Conservation (phyloP, 2,113 vertebrate species). For the Lophotis ruficrista region DNA sequence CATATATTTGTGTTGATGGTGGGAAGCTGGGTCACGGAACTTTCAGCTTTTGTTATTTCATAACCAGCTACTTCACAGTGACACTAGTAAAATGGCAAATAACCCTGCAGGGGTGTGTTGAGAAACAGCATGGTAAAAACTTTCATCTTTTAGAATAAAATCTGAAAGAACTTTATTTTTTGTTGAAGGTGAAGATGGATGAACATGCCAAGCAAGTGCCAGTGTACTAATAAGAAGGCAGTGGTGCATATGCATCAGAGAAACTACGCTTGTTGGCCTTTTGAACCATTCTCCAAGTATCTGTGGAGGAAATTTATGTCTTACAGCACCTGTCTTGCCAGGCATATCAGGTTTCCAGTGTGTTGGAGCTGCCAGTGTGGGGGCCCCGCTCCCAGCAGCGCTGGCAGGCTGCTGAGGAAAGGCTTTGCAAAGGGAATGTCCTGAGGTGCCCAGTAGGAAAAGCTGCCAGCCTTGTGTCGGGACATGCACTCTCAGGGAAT, state of each 20-base stretch:
- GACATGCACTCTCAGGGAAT: background rate
- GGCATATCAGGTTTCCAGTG: background rate
- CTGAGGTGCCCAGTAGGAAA: background rate
- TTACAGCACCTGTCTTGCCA: fast-evolving
- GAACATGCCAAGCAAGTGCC: background rate
- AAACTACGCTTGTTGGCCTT: background rate
- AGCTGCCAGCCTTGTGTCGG: background rate
- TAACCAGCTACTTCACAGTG: background rate
- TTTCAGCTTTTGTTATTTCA: background rate
- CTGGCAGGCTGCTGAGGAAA: background rate
- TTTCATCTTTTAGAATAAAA: background rate
- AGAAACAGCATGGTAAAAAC: background rate
- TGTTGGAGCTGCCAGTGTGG: fast-evolving
- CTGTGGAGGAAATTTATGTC: background rate
- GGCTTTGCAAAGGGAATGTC: background rate
- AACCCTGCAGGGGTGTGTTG: background rate
- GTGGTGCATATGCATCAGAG: background rate
- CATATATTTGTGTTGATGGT: background rate
- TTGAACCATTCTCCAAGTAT: background rate
- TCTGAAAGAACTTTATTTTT: background rate
- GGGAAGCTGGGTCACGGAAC: background rate
- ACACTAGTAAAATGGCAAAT: background rate
- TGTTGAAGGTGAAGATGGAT: background rate
- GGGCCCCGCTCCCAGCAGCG: background rate
- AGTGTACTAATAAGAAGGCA: background rate